Evolutionary conservation across 2,888 invertebrate species (phyloP).

Genomic region (Acanthosepion lycidas): DNA sequence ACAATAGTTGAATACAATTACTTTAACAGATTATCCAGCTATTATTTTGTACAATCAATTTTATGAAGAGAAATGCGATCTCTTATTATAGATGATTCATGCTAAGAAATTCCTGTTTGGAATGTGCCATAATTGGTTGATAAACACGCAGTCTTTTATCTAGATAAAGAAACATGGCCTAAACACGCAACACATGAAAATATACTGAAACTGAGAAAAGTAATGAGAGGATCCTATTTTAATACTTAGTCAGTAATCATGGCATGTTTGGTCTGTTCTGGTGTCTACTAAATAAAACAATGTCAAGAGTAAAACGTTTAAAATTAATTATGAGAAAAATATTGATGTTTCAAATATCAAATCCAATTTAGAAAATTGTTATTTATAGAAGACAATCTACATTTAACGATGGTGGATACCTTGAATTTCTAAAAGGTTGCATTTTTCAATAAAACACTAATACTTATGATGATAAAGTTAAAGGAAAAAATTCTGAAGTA

Average conservation of each 20-base stretch:
- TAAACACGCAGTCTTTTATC: neutral
- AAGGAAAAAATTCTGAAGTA: too few relatives aligned
- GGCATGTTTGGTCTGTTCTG: neutral
- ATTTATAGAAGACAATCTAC: too few relatives aligned
- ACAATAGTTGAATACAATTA: neutral
- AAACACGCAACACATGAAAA: neutral
- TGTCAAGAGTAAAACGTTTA: neutral
- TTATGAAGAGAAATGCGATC: neutral
- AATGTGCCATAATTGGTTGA: neutral
- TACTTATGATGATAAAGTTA: too few relatives aligned
- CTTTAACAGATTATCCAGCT: neutral
- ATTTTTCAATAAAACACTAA: too few relatives aligned
- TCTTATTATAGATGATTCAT: conserved; percentile 4
- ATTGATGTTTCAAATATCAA: neutral
- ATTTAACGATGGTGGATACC: too few relatives aligned
- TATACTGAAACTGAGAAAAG: neutral
- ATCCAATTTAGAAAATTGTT: too few relatives aligned
- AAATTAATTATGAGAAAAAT: neutral
- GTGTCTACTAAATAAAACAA: neutral
- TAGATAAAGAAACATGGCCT: neutral
- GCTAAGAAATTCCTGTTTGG: neutral
- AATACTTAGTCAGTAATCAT: neutral
- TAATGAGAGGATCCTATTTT: neutral
- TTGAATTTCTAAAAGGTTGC: too few relatives aligned
- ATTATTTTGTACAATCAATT: conserved; percentile 20